Evolutionary conservation across 2,888 invertebrate genomes (phyloP), one percentile per base, ranked within the genome.

Genomic region (Brenthis ino): DNA sequence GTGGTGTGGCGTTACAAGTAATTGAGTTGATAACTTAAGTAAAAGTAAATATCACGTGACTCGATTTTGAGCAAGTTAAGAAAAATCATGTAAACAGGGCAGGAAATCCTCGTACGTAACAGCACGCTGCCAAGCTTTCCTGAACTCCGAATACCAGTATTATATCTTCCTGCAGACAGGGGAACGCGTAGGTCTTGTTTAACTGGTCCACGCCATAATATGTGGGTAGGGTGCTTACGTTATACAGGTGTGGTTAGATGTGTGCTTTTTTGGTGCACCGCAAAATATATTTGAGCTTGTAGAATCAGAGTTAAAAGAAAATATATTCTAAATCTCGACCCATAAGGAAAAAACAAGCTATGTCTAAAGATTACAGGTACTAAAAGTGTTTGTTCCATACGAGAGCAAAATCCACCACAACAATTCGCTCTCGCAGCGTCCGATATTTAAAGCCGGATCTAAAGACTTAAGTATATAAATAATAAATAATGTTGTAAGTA

Each of bases 161-260:
- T 64, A 53, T 65, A 72, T 71, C 77, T 76, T 78, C 73, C 69
- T 61, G 74, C 24, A 50, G 67, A 64, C 60, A 74, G 77, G 70
- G 74, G 61, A 66, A 72, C 60, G 76, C 13, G 80, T 2, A 73
- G 82, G 57, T 80, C 83, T 71, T 65, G 13, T n/a, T 79, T 72
- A 71, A 67, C 57, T 83, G 82, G 83, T 75, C 72, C 61, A 12
- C 53, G n/a, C 57, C 69, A 66, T 75, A 66, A 72, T 81, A 82
- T 85, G 82, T 83, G 85, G 71, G 82, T 81, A 56, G 80, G 80
- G 78, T 79, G 80, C 79, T 77, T 74, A 75, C 70, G 76, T 79
- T 75, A 74, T 76, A 81, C 81, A 84, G 84, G 83, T 85, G 76
- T 75, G 75, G 69, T 70, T 75, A 69, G 74, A 74, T 81, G 79